phyloP scores from a whole-genome alignment of 2,113 vertebrate species.

The Prolemur simus region DNA sequence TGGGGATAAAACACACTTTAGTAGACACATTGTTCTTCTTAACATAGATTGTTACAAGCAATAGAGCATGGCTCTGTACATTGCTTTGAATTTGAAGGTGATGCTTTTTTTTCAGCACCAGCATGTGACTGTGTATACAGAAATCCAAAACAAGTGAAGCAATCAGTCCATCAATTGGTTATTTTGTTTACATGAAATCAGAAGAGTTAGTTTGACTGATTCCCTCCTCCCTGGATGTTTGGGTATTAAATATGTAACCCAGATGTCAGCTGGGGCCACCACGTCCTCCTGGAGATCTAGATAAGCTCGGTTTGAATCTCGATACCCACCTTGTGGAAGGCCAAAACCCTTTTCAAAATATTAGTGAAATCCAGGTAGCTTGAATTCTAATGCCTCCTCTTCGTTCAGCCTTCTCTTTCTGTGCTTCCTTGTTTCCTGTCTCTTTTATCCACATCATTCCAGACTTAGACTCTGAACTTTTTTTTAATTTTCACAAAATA shows the following conservation, averaged over 20 bases:
- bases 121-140: constrained; percentile 54
- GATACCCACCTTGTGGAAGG: background rate
- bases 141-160: constrained; percentile 59
- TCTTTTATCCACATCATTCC: background rate
- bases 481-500: background rate
- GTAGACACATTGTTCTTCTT: background rate
- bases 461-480: background rate
- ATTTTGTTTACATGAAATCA: constrained; percentile 70
- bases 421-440: background rate
- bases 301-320: constrained; percentile 55
- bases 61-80: background rate
- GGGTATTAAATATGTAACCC: constrained; percentile 70
- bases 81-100: constrained; percentile 49
- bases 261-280: constrained; percentile 65
- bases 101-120: constrained; percentile 7
- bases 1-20: background rate
- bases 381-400: background rate
- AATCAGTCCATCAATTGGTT: constrained; percentile 67
- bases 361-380: constrained; percentile 12
- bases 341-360: background rate
- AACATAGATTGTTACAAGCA: background rate
- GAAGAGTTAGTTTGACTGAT: constrained; percentile 63
- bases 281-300: background rate
- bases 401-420: background rate
- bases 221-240: constrained; percentile 61